phyloP scores from a whole-genome alignment of 1,140 invertebrate species.

The Probaryconus sp. region DNA sequence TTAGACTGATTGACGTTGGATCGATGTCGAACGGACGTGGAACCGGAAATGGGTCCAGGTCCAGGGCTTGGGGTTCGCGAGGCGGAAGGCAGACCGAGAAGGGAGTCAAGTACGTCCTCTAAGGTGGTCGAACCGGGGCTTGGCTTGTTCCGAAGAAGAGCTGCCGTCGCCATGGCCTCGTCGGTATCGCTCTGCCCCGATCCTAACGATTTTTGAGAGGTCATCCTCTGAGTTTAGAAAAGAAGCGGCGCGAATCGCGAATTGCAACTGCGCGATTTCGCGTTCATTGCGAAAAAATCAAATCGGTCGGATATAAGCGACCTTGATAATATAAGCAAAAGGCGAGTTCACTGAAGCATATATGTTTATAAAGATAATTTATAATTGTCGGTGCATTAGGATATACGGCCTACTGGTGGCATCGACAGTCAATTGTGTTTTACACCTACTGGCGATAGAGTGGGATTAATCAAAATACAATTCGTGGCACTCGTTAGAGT shows the following conservation, averaged over 20 bases:
- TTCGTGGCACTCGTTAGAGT: constrained; percentile 1
- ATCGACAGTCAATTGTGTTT: constrained; percentile 1
- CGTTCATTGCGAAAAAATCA: constrained; percentile 1
- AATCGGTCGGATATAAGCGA: constrained; percentile 25
- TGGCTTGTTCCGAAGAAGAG: constrained; percentile 75
- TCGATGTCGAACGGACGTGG: constrained; percentile 72
- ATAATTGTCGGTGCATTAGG: constrained; percentile 34
- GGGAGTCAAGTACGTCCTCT: constrained; percentile 94
- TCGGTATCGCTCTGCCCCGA: constrained; percentile 74
- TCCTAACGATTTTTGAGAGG: constrained; percentile 68
- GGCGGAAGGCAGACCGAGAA: constrained; percentile 88
- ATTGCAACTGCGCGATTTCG: not conserved
- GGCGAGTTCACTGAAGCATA: constrained; percentile 38
- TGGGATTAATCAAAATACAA: constrained; percentile 2
- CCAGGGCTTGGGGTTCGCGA: constrained; percentile 83
- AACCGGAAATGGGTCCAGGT: constrained; percentile 81
- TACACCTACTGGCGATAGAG: constrained; percentile 18
- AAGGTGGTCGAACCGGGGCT: constrained; percentile 90
- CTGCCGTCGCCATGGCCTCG: constrained; percentile 72
- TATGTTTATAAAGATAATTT: constrained; percentile 5
- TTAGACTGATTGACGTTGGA: constrained; percentile 71
- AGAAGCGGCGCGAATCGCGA: constrained; percentile 15
- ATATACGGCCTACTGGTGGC: constrained; percentile 2
- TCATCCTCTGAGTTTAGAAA: constrained; percentile 52
- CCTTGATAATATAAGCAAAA: constrained; percentile 36